Evolutionary conservation across 2,888 invertebrate species (phyloP), one percentile per base, ranked within the genome.

Genomic region (Stegana nigrithorax): DNA sequence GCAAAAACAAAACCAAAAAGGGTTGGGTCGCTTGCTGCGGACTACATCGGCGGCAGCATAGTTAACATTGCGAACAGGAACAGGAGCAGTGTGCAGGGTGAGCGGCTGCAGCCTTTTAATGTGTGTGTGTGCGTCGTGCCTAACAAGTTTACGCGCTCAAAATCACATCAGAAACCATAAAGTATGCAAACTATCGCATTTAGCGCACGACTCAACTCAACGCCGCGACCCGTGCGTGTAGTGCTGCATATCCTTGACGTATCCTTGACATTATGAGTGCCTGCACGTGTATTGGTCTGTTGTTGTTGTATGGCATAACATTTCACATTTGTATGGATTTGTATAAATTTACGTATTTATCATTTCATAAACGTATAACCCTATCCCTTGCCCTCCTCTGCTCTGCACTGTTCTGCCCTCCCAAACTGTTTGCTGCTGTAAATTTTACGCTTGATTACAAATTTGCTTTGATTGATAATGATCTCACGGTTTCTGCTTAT

Each of bases 131-230:
- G 53, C 32, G 62, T 57, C 55, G 26, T 59, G 56, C 58, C 66
- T 72, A 72, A 71, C 72, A 72, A 72, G 73, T 72, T 73, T 72
- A 72, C 67, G 69, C 42, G 60, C 64, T 57, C 26, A 44, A 69
- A 75, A 80, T 75, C 81, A 80, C 80, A 61, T 77, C 79, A 75
- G 78, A 75, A 75, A 80, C 79, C 81, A 80, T 75, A 75, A 75
- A 75, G 62, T 59, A 60, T 45, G 59, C 64, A 59, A 58, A 42
- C 17, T 39, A 19, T 60, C 27, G 10, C 60, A 32, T 17, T 59
- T 42, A 19, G 59, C 12, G 17, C 26, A n/a, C 58, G n/a, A 29
- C 23, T 45, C 23, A 2, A 36, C 23, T 12, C 12, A 12, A 7
- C 10, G 23, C 21, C 25, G 6, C 10, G 50, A 25, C 8, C 8